Base-by-base conservation (phyloP, 2,888 invertebrate species). In the Tuta absoluta region DNA sequence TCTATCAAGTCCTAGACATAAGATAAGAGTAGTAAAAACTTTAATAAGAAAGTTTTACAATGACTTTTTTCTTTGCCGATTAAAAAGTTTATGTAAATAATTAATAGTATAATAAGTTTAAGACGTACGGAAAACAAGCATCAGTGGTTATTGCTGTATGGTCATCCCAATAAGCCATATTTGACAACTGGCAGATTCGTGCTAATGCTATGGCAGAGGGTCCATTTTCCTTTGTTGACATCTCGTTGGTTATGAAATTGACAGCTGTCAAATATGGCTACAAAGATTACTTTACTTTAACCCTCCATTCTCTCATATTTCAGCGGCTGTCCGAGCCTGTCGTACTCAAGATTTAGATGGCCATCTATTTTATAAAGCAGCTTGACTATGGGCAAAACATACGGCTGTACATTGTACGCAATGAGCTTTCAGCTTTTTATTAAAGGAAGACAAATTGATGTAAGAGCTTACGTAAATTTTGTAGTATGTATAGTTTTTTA, bases 311-410 rank as follows among this genome's bases (percentile, higher is more conserved):
- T 45, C 45, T 11, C 45, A 45, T 45, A 45, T 45, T 45, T 45
- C 45, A 45, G 45, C 45, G 45, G n/a, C 45, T 45, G 45, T 45
- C 45, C 11, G 45, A 8, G 45, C 11, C n/a, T 45, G 45, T 45
- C 45, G 45, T 45, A 45, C 45, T 45, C 17, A 45, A 45, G 45
- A 45, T 45, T 45, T 45, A 45, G 45, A 45, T n/a, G 45, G 5
- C 45, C 45, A 45, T 45, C 45, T 45, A 45, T 45, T 45, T 45
- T 17, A 45, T 45, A n/a, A 33, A 45, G 45, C 45, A n/a, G 45
- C 45, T 45, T 17, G n/a, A 45, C 5, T 17, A 45, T 45, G 14
- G 17, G 17, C 45, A 45, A 45, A 17, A 45, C 45, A 45, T 17
- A 33, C 45, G 45, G 45, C 45, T 45, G 0, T 45, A 45, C 45